Evolutionary conservation across 2,888 invertebrate species (phyloP).

Genomic region (Aproaerema taeniolella): DNA sequence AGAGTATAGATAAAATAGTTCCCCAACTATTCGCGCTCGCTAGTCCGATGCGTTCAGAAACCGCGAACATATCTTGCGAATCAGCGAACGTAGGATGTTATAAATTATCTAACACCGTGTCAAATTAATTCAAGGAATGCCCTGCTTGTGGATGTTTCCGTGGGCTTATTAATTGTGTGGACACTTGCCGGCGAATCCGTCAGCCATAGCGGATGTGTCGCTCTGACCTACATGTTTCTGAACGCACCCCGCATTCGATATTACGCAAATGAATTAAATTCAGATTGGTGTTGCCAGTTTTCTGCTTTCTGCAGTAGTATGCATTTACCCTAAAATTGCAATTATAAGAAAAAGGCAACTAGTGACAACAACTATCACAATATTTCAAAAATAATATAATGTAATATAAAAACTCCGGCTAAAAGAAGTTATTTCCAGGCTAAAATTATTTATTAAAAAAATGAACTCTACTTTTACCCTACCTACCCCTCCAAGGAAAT

Average conservation of each 20-base stretch:
- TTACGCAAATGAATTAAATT: slow-evolving; percentile 24
- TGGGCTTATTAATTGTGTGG: slow-evolving; percentile 64
- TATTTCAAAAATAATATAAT: no score
- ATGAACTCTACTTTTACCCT: no score
- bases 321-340: no score
- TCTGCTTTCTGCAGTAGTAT: no score
- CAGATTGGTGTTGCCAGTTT: no score
- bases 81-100: slow-evolving; percentile 66
- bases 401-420: no score
- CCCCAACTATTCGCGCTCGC: not conserved
- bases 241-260: slow-evolving; percentile 22
- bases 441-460: no score
- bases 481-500: no score
- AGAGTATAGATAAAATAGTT: not conserved
- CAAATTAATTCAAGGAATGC: slow-evolving; percentile 76
- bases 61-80: slow-evolving; percentile 32
- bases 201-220: slow-evolving; percentile 32
- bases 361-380: no score
- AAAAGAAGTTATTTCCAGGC: no score
- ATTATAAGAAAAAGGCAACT: no score
- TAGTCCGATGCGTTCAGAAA: slow-evolving; percentile 13
- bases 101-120: slow-evolving; percentile 75
- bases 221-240: slow-evolving; percentile 30
- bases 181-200: slow-evolving; percentile 65
- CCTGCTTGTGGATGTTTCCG: slow-evolving; percentile 57